Conservation (phyloP, 64 coral and sea anemone genomes). For the Dendronephthya gigantea region DNA sequence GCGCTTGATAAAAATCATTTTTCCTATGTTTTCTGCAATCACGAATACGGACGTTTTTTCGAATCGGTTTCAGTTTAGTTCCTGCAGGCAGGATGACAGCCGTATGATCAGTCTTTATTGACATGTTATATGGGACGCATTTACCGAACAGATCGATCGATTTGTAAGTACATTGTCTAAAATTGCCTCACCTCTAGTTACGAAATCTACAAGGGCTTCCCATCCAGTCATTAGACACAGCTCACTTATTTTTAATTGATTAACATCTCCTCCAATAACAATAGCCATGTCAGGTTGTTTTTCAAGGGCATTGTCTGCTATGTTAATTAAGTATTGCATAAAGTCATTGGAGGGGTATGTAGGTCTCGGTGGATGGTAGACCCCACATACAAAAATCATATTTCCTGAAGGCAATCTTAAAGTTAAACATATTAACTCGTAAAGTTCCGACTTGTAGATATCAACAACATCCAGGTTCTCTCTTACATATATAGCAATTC, state of each 20-base stretch:
- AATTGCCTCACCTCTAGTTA: conserved; percentile 34
- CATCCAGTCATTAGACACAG: conserved; percentile 8
- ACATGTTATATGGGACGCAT: conserved; percentile 16
- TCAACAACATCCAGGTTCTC: not conserved
- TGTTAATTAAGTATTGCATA: conserved; percentile 13
- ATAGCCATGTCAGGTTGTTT: conserved; percentile 9
- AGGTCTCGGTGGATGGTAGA: conserved; percentile 33
- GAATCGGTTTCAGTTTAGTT: conserved; percentile 40
- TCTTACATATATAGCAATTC: conserved; percentile 19
- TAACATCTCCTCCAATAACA: conserved; percentile 27
- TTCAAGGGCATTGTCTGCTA: not conserved
- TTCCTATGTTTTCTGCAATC: conserved; percentile 31
- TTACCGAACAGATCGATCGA: conserved; percentile 36
- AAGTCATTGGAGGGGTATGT: conserved; percentile 5
- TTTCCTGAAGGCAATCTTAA: conserved; percentile 6
- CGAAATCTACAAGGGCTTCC: conserved; percentile 35
- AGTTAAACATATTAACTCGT: conserved; percentile 19
- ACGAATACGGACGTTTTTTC: conserved; percentile 24
- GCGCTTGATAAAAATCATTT: not conserved
- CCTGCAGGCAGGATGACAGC: conserved; percentile 23
- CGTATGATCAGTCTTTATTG: conserved; percentile 51
- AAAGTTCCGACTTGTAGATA: conserved; percentile 10
- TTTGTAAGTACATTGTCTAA: conserved; percentile 47
- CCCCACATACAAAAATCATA: conserved; percentile 20
- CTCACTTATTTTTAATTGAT: conserved; percentile 18